Conservation (phyloP, 2,888 invertebrate genomes). For the Eueremaeus valkanovi region DNA sequence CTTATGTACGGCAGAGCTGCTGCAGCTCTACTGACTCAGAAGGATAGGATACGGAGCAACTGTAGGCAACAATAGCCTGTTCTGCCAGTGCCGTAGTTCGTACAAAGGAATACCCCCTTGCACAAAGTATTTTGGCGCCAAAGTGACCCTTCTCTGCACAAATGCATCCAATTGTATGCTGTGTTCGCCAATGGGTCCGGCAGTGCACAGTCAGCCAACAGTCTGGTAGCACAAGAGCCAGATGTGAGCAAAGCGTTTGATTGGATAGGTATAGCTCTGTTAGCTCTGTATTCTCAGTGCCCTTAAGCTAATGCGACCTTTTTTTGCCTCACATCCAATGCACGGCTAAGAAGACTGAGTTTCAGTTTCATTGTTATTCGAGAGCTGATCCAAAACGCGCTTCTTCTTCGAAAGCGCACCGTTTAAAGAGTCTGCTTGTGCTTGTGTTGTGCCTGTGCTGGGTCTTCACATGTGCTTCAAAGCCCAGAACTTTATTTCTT, state of each 20-base stretch:
- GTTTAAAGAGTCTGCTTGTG: no score
- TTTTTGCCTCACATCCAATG: constrained; percentile 6
- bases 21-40: no score
- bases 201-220: neutral
- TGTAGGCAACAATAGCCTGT: no score
- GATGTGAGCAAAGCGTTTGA: constrained; percentile 25
- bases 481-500: no score
- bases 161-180: constrained; percentile 20
- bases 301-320: constrained; percentile 28
- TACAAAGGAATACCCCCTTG: constrained; percentile 22
- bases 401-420: neutral
- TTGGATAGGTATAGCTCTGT: constrained; percentile 32
- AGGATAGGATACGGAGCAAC: no score
- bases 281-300: no score
- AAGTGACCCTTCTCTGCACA: constrained; percentile 31
- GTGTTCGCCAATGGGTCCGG: constrained; percentile 9
- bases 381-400: neutral
- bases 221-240: constrained; percentile 7
- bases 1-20: no score
- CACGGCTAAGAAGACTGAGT: neutral
- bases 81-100: neutral
- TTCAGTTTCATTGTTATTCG: constrained; percentile 28
- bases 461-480: no score
- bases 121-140: constrained; percentile 28
- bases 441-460: no score